Evolutionary conservation across 1,140 invertebrate genomes (phyloP).

Genomic region (Dysdera silvatica): DNA sequence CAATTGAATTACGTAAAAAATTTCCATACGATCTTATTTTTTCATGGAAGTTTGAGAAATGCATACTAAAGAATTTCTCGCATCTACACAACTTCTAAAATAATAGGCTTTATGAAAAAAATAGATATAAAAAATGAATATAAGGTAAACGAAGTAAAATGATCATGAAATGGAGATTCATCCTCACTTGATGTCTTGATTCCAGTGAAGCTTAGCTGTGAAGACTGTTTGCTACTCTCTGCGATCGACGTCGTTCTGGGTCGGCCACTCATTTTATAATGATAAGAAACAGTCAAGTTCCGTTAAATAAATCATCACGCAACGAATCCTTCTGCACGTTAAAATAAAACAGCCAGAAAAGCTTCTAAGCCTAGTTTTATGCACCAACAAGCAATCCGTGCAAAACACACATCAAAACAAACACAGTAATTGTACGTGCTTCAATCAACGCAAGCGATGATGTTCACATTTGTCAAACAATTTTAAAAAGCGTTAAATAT

Average conservation of each 20-base stretch:
- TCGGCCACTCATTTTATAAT: slow-evolving; percentile 20
- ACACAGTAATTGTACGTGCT: too few species aligned
- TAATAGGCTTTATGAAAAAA: neutral
- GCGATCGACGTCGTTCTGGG: slow-evolving; percentile 29
- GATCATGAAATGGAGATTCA: too few species aligned
- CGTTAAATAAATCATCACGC: slow-evolving; percentile 5
- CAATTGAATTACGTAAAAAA: too few species aligned
- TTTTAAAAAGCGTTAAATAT: too few species aligned
- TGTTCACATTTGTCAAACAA: too few species aligned
- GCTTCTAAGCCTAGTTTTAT: too few species aligned
- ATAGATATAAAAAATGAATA: neutral
- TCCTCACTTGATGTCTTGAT: slow-evolving; percentile 28
- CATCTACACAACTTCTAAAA: neutral
- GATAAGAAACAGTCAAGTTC: slow-evolving; percentile 4
- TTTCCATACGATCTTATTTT: too few species aligned
- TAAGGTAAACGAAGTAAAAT: neutral
- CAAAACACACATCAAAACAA: too few species aligned
- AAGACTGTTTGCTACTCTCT: slow-evolving; percentile 25
- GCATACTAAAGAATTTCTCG: neutral
- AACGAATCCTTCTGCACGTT: too few species aligned
- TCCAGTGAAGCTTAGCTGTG: slow-evolving; percentile 25
- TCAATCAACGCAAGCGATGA: too few species aligned
- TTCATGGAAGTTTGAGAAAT: neutral
- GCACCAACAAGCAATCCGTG: too few species aligned
- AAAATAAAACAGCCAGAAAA: too few species aligned